Percentiles rank a stretch among this genome's conserved stretches.
Evolutionary conservation across 2,888 invertebrate species (phyloP).

Genomic region (Ommatoiulus sabulosus): DNA sequence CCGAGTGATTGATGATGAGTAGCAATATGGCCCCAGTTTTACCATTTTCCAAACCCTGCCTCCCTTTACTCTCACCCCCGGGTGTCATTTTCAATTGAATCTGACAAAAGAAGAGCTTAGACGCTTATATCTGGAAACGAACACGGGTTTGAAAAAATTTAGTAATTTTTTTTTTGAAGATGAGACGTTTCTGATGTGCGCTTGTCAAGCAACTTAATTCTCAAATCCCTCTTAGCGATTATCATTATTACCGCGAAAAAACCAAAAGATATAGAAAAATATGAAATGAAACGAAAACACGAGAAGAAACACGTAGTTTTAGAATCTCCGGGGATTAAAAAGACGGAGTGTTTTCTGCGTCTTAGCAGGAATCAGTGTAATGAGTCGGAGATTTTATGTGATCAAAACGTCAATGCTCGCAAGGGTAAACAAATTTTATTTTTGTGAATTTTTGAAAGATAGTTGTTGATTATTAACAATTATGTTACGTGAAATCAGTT

Average conservation of each 20-base stretch:
- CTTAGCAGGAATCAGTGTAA: neutral
- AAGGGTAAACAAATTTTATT: neutral
- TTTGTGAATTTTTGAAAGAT: no score
- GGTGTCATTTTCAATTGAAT: neutral
- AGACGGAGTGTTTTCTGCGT: neutral
- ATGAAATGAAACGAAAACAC: neutral
- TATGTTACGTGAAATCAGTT: no score
- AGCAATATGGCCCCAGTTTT: neutral
- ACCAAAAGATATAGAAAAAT: neutral
- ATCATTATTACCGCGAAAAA: neutral
- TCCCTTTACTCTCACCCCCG: neutral
- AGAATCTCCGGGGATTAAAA: neutral
- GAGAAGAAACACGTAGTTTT: neutral
- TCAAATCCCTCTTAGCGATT: conserved; percentile 8
- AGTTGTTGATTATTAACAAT: no score
- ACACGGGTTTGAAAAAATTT: neutral
- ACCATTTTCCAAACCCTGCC: neutral
- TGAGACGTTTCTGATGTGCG: neutral
- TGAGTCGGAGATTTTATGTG: neutral
- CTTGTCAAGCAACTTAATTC: neutral
- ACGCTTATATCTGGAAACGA: neutral
- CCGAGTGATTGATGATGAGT: conserved; percentile 28
- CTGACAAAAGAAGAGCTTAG: conserved; percentile 34
- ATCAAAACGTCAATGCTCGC: neutral
- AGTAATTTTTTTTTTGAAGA: neutral